Evolutionary conservation across 92 coral and sea anemone genomes (phyloP), one percentile per base, ranked within the genome.

Genomic region (Montipora capitata): DNA sequence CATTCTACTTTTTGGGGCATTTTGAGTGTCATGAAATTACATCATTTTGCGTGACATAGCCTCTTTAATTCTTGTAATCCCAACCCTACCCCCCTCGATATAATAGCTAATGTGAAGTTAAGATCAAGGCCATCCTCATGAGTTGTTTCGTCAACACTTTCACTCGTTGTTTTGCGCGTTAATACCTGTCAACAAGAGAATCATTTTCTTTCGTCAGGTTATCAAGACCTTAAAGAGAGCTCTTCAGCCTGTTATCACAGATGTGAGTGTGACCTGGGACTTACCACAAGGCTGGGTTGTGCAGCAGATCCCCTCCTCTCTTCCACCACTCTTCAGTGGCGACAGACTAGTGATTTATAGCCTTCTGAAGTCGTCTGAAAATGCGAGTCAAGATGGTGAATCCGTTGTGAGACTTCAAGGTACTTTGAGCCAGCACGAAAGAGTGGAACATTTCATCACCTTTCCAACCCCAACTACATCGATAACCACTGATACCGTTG

Each of bases 191-290:
- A 54, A 54, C 3, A 54, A 45, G 9, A 8, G 9, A 4, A 4
- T 8, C 0, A 45, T 45, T 4, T 45, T 54, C 18, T 63, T 63
- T 16, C 40, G 7, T 4, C 49, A 96, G 99, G 98, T 95, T 39
- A 96, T 94, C 71, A 88, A 92, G 76, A 89, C 96, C 1, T 79
- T 96, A 64, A 91, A 94, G 84, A 78, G 89, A 45, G 98, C 99
- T 42, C 82, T 93, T 44, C 96, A 95, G 51, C 99, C 99, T 5
- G 96, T 89, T 5, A 86, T 96, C 8, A 86, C 87, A 58, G 95
- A 78, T 61, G 88, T 89, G 56, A 74, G 72, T 76, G 67, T 93
- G 11, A 87, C 91, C 27, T 96, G 96, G 96, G 83, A 66, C 76
- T 88, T 93, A n/a, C 92, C 96, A 35, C 63, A 77, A 40, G 89